Conservation (phyloP, 2,888 invertebrate species). For the Nemotelus pantherinus region DNA sequence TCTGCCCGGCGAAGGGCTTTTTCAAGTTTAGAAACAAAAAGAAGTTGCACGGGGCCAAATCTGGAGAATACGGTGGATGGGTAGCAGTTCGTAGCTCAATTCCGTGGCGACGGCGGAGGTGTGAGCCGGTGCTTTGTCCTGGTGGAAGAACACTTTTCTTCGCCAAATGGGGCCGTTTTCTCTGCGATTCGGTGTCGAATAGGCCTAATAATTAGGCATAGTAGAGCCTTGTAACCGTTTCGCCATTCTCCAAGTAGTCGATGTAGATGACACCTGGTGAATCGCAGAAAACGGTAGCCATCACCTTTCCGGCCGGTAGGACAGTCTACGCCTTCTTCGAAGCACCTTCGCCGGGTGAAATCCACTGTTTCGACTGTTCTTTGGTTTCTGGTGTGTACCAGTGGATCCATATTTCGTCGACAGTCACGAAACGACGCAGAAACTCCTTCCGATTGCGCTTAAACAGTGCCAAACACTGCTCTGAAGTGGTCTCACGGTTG, state of each 20-base stretch:
- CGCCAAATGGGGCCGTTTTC: no score
- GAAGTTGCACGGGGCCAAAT: no score
- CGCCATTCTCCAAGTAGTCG: no score
- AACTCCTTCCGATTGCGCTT: constrained; percentile 13
- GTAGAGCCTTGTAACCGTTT: no score
- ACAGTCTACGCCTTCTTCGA: constrained; percentile 41
- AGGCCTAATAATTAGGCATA: no score
- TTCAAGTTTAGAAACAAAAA: constrained; percentile 5
- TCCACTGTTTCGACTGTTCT: constrained; percentile 45
- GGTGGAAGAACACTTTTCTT: no score
- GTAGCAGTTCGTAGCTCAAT: not conserved
- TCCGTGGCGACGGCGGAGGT: not conserved
- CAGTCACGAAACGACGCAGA: constrained; percentile 16
- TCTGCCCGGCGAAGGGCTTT: not conserved
- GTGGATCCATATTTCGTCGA: constrained; percentile 28
- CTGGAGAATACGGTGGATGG: no score
- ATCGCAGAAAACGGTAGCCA: constrained; percentile 42
- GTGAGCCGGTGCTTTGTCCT: no score
- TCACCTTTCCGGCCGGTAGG: constrained; percentile 30
- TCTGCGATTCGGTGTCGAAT: no score
- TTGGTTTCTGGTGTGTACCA: constrained; percentile 39
- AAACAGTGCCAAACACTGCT: constrained; percentile 16
- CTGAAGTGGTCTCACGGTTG: constrained; percentile 1
- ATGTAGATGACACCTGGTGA: constrained; percentile 30
- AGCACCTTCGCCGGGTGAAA: constrained; percentile 40